Evolutionary conservation across 2,888 invertebrate genomes (phyloP), one percentile per base, ranked within the genome.

Genomic region (Acronicta psi): DNA sequence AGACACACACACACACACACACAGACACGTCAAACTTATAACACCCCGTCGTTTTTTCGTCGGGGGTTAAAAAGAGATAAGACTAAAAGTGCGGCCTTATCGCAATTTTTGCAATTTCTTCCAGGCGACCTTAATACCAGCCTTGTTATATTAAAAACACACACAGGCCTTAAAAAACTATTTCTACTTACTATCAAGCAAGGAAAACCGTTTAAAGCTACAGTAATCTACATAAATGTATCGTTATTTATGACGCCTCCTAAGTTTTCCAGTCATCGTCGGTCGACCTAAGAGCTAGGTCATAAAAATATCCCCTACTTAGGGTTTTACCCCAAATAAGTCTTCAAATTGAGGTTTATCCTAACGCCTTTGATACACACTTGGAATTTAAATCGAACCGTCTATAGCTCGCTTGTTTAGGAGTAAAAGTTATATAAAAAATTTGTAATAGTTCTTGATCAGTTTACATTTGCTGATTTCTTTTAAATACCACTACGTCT

Each of bases 341-440:
- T 69, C 56, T 62, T 56, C 36, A 42, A 62, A 64, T 54, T 59
- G 18, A 59, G 51, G 54, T 52, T 64, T 59, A 59, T 34, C 51
- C 59, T 44, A 59, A 64, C 41, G 47, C 23, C 43, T 51, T 16
- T n/a, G 53, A 69, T 52, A 64, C 59, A 59, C 44, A 55, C 54
- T 58, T 20, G 20, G 68, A 70, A 70, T 70, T 69, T 59, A 70
- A 64, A 65, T 68, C 34, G 52, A 43, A 53, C 41, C 16, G n/a
- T 29, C 14, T 29, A n/a, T 40, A 43, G 59, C 52, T 59, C 59
- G 16, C 37, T 54, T 51, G 37, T 70, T 17, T 59, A 54, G 20
- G 37, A 63, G 40, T 31, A 16, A n/a, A 41, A 66, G 14, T 43
- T 29, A 42, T 17, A 62, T 43, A 25, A 23, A 34, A 1, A 43